Conservation (phyloP, 2,797 vertebrate genomes). For the Sebastes aleutianus region DNA sequence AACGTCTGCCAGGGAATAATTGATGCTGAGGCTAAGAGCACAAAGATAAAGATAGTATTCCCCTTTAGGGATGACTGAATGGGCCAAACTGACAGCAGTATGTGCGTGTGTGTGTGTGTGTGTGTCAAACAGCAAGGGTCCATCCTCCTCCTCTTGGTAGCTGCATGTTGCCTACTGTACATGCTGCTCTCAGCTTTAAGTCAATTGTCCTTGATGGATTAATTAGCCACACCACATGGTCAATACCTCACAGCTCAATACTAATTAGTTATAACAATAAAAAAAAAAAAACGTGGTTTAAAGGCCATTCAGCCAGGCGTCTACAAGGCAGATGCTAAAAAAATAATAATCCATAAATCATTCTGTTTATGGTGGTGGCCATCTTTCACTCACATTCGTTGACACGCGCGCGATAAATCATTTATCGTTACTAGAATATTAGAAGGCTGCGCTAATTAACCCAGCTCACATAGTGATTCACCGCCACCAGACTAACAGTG, state of each 20-base stretch:
- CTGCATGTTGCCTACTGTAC: slow-evolving; percentile 38
- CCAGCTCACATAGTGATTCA: slow-evolving; percentile 9
- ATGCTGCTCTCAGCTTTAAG: slow-evolving; percentile 52
- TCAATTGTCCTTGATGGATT: slow-evolving; percentile 70
- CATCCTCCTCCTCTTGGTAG: slow-evolving; percentile 31
- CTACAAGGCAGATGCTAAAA: background rate
- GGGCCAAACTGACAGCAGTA: slow-evolving; percentile 37
- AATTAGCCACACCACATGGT: slow-evolving; percentile 64
- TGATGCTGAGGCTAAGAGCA: slow-evolving; percentile 49
- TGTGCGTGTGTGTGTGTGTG: slow-evolving; percentile 6
- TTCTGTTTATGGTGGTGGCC: background rate
- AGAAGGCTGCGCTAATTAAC: background rate
- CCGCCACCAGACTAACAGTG: slow-evolving; percentile 8
- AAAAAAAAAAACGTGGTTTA: background rate
- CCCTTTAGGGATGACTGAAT: slow-evolving; percentile 45
- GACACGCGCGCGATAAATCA: slow-evolving; percentile 1
- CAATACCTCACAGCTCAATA: slow-evolving; percentile 61
- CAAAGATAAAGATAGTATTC: slow-evolving; percentile 53
- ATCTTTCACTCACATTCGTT: background rate
- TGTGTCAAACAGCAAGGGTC: slow-evolving; percentile 30
- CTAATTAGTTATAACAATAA: slow-evolving; percentile 58
- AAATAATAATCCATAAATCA: background rate
- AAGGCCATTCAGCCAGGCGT: slow-evolving; percentile 13
- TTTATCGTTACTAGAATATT: slow-evolving; percentile 7
- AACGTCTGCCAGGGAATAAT: slow-evolving; percentile 46